These are phyloP conservation scores for Gobius niger DNA, from an alignment of 2,113 vertebrate genomes.

Conservation along the genomic window DNA sequence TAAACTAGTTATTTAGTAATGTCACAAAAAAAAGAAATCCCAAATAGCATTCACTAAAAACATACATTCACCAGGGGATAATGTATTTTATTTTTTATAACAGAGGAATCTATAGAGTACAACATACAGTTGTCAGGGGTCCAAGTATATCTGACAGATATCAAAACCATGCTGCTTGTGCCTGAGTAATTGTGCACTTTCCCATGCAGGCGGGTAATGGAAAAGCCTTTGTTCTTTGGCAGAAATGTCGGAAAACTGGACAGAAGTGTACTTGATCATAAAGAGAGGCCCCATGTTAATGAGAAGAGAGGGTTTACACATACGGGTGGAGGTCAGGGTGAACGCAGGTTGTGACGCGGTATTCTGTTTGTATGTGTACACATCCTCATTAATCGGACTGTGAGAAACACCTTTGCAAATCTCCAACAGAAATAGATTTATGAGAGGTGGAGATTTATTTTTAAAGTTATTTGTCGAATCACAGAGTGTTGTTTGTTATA, in stretches of 20 bases:
- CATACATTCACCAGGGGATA: background rate
- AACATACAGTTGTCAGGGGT: slow-evolving; percentile 31
- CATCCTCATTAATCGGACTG: background rate
- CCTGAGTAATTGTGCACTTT: slow-evolving; percentile 64
- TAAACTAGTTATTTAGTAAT: too few species aligned
- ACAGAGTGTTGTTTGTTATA: background rate
- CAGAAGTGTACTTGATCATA: slow-evolving; percentile 60
- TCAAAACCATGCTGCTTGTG: slow-evolving; percentile 47
- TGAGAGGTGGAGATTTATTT: background rate
- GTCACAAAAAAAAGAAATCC: too few species aligned
- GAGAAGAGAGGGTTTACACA: slow-evolving; percentile 27
- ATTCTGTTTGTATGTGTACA: background rate
- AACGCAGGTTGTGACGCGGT: slow-evolving; percentile 9
- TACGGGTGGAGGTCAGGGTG: slow-evolving; percentile 4
- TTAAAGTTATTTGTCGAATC: background rate
- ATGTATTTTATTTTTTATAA: background rate
- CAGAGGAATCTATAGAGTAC: background rate
- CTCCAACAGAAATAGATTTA: background rate
- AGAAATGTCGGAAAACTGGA: slow-evolving; percentile 73
- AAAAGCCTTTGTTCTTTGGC: slow-evolving; percentile 74
- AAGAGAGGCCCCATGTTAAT: slow-evolving; percentile 60
- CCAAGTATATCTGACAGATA: slow-evolving; percentile 40
- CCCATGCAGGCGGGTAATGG: slow-evolving; percentile 64
- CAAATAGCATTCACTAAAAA: background rate
- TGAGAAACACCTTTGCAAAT: slow-evolving; percentile 3